Evolutionary conservation across 2,113 vertebrate genomes (phyloP), one percentile per base, ranked within the genome.

Genomic region (Sporophila hypoxantha): DNA sequence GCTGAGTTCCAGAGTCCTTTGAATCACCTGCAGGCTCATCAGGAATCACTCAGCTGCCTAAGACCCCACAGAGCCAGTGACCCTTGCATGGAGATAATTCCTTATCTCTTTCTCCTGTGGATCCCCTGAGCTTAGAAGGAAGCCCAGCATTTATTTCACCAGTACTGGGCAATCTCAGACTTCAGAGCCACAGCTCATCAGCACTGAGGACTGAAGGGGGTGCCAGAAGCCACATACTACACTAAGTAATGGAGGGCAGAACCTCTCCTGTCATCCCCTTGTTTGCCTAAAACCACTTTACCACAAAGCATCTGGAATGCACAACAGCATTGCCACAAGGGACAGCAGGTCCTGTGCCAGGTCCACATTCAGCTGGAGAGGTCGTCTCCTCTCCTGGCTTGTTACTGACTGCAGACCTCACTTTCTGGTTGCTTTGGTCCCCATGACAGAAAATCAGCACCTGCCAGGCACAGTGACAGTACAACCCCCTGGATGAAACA

Each of bases 101-200:
- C 0, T 0, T 85, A 17, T 47, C n/a, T 46, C 23, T 21, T 26
- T 61, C 53, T 41, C 13, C 41, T 44, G 22, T 34, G 29, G 32
- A 32, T 64, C 16, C 9, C 21, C 61, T 21, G 13, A 70, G 9
- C 15, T 67, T n/a, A 65, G 49, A 60, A 60, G 39, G 44, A 67
- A 70, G 29, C 8, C 27, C 36, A 69, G n/a, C 27, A n/a, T 68
- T 80, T 90, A 59, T 57, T 77, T 76, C 49, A 57, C n/a, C 53
- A 68, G 9, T 9, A 0, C 0, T 70, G 37, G 19, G 23, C 32
- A 66, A 42, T 71, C 23, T 42, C 57, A 75, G 1, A 1, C 50
- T 61, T 65, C 37, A 68, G 32, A 89, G 52, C 6, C 20, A 47
- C 44, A 75, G 69, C 23, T 73, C 26, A 71, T 61, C 34, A 20